Evolutionary conservation across 2,113 vertebrate species (phyloP), one percentile per base, ranked within the genome.

Genomic region (Chaetops frenatus): DNA sequence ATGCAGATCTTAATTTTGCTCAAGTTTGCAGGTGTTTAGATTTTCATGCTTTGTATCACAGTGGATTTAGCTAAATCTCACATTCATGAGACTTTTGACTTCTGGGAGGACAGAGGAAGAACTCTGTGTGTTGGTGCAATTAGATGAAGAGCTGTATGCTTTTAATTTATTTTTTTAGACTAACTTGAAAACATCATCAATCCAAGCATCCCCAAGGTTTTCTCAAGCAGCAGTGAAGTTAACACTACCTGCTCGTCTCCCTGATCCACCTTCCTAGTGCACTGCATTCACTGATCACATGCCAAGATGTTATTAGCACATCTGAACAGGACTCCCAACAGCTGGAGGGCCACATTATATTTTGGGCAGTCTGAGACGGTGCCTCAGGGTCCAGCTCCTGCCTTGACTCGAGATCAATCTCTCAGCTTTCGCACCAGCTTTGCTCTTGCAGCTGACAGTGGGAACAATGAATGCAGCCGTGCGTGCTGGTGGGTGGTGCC

Each of bases 401-500:
- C 29, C 33, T 21, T 40, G 45, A 42, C 36, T 27, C 0, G 7
- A 66, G 38, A 58, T 58, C 38, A 54, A 7, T 47, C 56, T 58
- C 65, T 65, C 22, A 51, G 27, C 45, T 79, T 72, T n/a, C 15
- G 13, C 10, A 24, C 6, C 33, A n/a, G 31, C 72, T 51, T 74
- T 70, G 44, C 48, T 51, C 21, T 80, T 9, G 42, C 47, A 40
- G 48, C 19, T 44, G 16, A 27, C 13, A 58, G 14, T 15, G 50
- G 69, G 83, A 61, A 31, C 17, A 53, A 89, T 4, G 86, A 86
- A 69, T 2, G 48, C 53, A 40, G 5, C 4, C 0, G 0, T 27
- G 16, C 2, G 24, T 12, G 24, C 42, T 23, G 1, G 28, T 20
- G 4, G 4, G 7, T 1, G 15, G 6, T 17, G 36, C 10, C n/a